Evolutionary conservation across 1,140 invertebrate genomes (phyloP), one percentile per base, ranked within the genome.

Genomic region (Cydia splendana): DNA sequence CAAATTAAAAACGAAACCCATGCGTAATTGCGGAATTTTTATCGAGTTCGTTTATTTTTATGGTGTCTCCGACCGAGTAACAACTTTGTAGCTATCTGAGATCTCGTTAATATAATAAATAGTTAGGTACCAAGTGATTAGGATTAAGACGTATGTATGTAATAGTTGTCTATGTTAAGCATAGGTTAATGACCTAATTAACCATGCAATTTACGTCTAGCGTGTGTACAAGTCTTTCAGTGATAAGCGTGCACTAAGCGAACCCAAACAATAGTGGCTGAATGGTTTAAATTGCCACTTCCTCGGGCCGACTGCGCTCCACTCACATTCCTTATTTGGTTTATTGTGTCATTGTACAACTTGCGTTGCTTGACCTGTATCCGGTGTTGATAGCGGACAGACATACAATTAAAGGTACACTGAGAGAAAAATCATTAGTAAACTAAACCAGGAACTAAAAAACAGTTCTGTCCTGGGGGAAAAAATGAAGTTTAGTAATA

Each of bases 291-390:
- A 78, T 78, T 75, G 42, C 57, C 62, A 75, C 77, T 78, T 78
- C 77, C 77, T 78, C 45, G 20, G 62, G 45, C 34, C 69, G 30
- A 38, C 42, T 65, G 75, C 77, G 80, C 82, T 77, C 84, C 86
- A 85, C 85, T 83, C 5, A n/a, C 65, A 69, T 69, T 74, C 34
- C 38, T 18, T 74, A 74, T 74, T 74, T 20, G 71, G 34, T 13
- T 51, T 74, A 74, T 74, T 74, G 42, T 48, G 73, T 74, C 42
- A 74, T 45, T 38, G 67, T 71, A 24, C 57, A 10, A 62, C 57
- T 62, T 10, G 57, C 57, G 15, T 24, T 62, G 57, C 20, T 24
- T 62, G 57, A 13, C 57, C 20, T 62, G 57, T 62, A 62, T 62
- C 20, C 57, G 20, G 18, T 20, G 18, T 62, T 24, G 18, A 42